A percentile compares a stretch with the other conserved stretches of the same genome.
Conservation (phyloP, 1,140 invertebrate species). For the Coenobita brevimanus region DNA sequence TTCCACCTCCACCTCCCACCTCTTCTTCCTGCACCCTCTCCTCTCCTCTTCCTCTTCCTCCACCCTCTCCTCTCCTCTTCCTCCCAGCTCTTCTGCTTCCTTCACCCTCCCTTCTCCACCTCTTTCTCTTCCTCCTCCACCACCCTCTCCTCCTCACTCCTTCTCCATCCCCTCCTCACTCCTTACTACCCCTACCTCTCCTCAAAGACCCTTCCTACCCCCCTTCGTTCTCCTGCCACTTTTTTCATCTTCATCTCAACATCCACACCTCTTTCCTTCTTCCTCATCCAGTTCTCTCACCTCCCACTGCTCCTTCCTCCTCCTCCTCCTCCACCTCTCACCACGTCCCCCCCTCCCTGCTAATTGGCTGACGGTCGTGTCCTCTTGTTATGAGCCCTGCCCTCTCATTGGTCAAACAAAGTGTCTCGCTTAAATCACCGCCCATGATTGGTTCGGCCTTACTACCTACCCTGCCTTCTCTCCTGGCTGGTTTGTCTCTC, state of each 20-base stretch:
- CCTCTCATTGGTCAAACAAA: constrained; percentile 30
- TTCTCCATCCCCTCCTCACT: neutral
- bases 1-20: neutral
- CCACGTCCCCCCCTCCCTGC: neutral
- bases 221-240: neutral
- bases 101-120: neutral
- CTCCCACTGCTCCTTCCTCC: neutral
- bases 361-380: constrained; percentile 24
- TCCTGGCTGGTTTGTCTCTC: no score
- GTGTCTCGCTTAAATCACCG: constrained; percentile 15
- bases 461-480: no score
- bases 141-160: neutral
- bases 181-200: neutral
- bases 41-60: constrained; percentile 1
- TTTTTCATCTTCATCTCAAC: neutral
- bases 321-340: neutral
- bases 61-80: neutral
- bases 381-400: constrained; percentile 3
- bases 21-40: neutral
- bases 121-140: neutral
- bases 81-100: neutral
- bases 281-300: no score
- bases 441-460: constrained; percentile 1
- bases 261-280: neutral
- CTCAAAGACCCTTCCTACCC: neutral